Evolutionary conservation across 2,888 invertebrate genomes (phyloP), one percentile per base, ranked within the genome.

Genomic region (Caenorhabditis sp.): DNA sequence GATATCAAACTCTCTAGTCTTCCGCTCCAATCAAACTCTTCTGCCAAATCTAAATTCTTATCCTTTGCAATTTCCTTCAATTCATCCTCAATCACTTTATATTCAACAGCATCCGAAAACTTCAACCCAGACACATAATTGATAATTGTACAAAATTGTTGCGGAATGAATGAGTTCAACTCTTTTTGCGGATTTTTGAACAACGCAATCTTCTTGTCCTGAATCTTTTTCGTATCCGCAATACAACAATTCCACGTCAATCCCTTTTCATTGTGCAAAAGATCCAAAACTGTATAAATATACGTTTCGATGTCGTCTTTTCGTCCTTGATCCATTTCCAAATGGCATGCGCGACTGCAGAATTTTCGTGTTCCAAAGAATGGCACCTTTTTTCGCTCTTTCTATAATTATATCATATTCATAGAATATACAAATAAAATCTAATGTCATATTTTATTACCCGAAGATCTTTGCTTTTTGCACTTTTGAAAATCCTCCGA

Each of bases 221-320:
- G 10, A n/a, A 70, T 57, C 21, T 70, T 64, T 23, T 50, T 50
- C 4, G 25, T 26, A 1, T 63, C 57, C 43, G 17, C 23, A 20
- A 68, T n/a, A 20, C 27, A 21, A 8, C n/a, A 31, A 25, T 57
- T 63, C 74, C 74, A 74, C 49, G 74, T 50, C 1, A 74, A 58
- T 1, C 74, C 74, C n/a, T 36, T 53, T 14, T 63, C 63, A 23
- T 61, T 65, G 57, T 67, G 63, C 14, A 70, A 67, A 1, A 74
- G 58, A 26, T 74, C 70, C n/a, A 74, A 53, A 20, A 70, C 38
- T 23, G 68, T 69, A 43, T 68, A 73, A n/a, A 73, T 52, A 54
- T 56, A 75, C 38, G 56, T 62, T 62, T 75, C 75, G 59, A 70
- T 61, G 61, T 75, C 75, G 52, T 75, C 75, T 27, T 75, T 75